A percentile compares a stretch with the other conserved stretches of the same genome.
phyloP scores from a whole-genome alignment of 2,113 vertebrate genomes.

The Trogon surrucura region DNA sequence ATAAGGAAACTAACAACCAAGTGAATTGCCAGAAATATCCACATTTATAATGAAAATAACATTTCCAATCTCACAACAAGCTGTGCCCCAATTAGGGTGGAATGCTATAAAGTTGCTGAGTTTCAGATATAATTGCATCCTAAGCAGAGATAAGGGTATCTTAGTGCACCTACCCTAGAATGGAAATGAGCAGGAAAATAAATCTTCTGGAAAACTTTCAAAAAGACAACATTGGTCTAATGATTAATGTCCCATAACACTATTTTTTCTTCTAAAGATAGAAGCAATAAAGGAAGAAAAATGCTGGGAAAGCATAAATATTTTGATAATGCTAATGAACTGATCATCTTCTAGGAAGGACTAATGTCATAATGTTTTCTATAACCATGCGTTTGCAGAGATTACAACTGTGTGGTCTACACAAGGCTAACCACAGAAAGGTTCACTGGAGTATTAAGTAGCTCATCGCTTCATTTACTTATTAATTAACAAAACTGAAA shows the following conservation, averaged over 20 bases:
- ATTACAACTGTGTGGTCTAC: background rate
- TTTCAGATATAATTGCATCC: background rate
- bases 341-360: background rate
- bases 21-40: background rate
- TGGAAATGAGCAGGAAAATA: background rate
- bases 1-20: conserved; percentile 50
- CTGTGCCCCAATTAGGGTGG: background rate
- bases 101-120: background rate
- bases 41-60: conserved; percentile 5
- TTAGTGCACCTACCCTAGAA: background rate
- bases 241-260: background rate
- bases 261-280: background rate
- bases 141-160: background rate
- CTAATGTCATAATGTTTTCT: background rate
- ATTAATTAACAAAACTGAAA: background rate
- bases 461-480: background rate
- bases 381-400: background rate
- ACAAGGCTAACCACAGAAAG: background rate
- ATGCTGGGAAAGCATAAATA: background rate
- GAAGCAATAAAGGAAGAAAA: background rate
- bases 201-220: background rate
- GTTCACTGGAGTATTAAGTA: background rate
- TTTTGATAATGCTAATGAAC: background rate
- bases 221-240: background rate
- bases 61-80: background rate